Conservation (phyloP, 2,888 invertebrate species). For the Taphrorychus bicolor region DNA sequence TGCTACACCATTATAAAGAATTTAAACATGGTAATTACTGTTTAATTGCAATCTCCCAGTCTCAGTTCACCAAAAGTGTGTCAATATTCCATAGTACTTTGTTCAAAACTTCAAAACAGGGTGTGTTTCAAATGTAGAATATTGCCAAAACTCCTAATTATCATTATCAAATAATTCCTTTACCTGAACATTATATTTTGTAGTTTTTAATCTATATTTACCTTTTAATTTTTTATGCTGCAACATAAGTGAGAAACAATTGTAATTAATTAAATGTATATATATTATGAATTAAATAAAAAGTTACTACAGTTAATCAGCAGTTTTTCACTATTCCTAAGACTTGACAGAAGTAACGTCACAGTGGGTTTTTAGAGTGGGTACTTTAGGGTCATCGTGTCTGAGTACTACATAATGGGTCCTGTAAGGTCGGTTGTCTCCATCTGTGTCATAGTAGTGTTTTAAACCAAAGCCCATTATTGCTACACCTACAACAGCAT, state of each 20-base stretch:
- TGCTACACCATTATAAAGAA: too few species aligned
- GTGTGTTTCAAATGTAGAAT: too few species aligned
- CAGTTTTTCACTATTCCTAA: slow-evolving; percentile 5
- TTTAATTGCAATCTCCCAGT: too few species aligned
- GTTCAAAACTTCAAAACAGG: too few species aligned
- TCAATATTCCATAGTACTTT: too few species aligned
- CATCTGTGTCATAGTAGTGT: slow-evolving; percentile 60
- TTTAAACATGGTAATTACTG: too few species aligned
- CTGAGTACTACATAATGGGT: slow-evolving; percentile 68
- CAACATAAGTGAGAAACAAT: not conserved
- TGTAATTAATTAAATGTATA: slow-evolving; percentile 31
- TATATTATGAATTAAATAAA: slow-evolving; percentile 38
- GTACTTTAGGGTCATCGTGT: slow-evolving; percentile 69
- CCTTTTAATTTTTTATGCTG: not conserved
- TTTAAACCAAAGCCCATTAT: slow-evolving; percentile 34
- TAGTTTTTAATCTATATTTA: not conserved
- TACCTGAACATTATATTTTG: not conserved
- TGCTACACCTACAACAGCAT: slow-evolving; percentile 44
- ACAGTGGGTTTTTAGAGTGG: slow-evolving; percentile 56
- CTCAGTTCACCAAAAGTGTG: too few species aligned
- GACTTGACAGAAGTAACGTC: slow-evolving; percentile 16
- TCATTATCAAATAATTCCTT: too few species aligned
- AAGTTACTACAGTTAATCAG: slow-evolving; percentile 37
- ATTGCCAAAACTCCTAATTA: too few species aligned
- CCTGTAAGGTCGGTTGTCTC: slow-evolving; percentile 73